Evolutionary conservation across 2,888 invertebrate species (phyloP).

Genomic region (Drosophila mimetica): DNA sequence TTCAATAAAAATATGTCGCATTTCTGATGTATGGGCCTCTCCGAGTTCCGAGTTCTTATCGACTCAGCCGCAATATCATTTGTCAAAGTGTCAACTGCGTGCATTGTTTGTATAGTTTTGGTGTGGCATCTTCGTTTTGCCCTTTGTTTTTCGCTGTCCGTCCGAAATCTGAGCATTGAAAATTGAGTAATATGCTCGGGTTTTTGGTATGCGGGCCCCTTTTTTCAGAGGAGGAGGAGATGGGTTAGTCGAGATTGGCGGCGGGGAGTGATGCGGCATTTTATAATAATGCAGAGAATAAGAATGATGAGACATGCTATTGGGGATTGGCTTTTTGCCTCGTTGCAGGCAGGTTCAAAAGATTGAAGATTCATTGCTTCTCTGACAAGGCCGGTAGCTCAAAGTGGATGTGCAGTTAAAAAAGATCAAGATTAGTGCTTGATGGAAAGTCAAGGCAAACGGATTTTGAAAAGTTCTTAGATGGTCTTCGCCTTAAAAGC

Average conservation of each 20-base stretch:
- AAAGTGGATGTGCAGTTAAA: conserved; percentile 30
- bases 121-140: conserved; percentile 59
- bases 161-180: conserved; percentile 70
- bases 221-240: conserved; percentile 33
- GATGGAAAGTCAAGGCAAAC: conserved; percentile 28
- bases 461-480: conserved; percentile 12
- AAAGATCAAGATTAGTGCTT: conserved; percentile 36
- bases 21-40: conserved; percentile 28
- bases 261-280: conserved; percentile 53
- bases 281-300: conserved; percentile 21
- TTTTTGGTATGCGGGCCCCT: conserved; percentile 51
- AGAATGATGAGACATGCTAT: conserved; percentile 37
- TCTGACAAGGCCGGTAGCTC: conserved; percentile 40
- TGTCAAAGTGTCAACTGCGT: conserved; percentile 67
- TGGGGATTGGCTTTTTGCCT: conserved; percentile 34
- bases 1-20: conserved; percentile 24
- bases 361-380: conserved; percentile 25
- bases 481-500: conserved; percentile 9
- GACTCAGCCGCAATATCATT: conserved; percentile 60
- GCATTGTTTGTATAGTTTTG: conserved; percentile 52
- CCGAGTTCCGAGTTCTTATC: conserved; percentile 51
- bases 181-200: conserved; percentile 72
- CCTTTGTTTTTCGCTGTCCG: conserved; percentile 38
- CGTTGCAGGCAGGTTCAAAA: conserved; percentile 22
- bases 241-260: conserved; percentile 67